Conservation (phyloP, 30 jellyfish, hydroid and myxozoan species). For the Aurelia sp. region DNA sequence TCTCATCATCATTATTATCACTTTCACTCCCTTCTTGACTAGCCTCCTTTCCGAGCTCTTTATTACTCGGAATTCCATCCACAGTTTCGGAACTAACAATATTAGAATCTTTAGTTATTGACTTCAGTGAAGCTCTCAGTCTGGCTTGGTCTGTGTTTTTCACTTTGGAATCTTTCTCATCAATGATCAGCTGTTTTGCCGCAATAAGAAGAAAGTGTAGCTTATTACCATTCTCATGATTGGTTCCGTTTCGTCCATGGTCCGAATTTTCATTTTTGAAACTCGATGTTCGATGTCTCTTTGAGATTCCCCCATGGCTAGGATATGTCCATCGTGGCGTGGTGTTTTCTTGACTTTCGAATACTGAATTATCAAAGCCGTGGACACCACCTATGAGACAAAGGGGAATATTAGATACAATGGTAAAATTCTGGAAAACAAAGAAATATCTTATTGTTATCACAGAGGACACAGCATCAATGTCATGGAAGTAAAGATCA, state of each 20-base stretch:
- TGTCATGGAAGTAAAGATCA: too few species aligned
- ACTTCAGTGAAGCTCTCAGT: constrained; percentile 22
- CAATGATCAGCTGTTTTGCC: constrained; percentile 64
- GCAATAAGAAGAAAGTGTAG: constrained; percentile 67
- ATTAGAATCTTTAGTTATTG: constrained; percentile 50
- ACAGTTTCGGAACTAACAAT: not conserved
- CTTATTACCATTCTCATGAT: constrained; percentile 15
- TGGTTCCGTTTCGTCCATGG: not conserved
- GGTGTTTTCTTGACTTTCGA: not conserved
- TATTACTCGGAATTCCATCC: not conserved
- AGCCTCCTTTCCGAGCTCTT: not conserved
- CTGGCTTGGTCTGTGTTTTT: not conserved
- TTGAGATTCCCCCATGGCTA: not conserved
- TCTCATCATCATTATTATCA: not conserved
- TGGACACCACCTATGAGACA: too few species aligned
- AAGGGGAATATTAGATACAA: too few species aligned
- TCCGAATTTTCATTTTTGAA: not conserved
- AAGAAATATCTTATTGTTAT: too few species aligned
- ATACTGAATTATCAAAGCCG: not conserved
- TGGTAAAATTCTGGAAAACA: too few species aligned
- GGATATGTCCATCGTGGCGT: not conserved
- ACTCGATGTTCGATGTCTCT: not conserved
- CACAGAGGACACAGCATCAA: too few species aligned
- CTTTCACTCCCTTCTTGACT: not conserved
- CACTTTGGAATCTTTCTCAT: constrained; percentile 22